These are phyloP conservation scores for Rotaria magnacalcarata DNA, from an alignment of 2,888 invertebrate species.

Conservation along the genomic window DNA sequence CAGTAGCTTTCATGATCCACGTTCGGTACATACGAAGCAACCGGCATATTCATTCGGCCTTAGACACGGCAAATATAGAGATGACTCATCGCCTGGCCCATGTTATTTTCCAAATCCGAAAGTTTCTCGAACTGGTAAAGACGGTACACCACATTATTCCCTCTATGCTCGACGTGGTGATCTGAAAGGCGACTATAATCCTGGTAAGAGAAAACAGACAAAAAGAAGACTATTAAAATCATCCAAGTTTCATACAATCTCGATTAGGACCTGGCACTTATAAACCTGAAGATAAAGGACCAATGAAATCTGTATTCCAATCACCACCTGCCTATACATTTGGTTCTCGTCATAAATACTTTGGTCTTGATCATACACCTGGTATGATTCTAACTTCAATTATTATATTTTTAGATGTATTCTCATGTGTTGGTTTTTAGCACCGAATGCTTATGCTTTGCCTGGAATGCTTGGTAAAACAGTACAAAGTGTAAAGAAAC, in stretches of 20 bases:
- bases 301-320: conserved; percentile 49
- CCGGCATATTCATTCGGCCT: conserved; percentile 33
- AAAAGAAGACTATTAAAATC: not conserved
- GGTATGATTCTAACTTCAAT: conserved; percentile 49
- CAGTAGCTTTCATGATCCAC: conserved; percentile 52
- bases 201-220: conserved; percentile 35
- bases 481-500: conserved; percentile 54
- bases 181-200: conserved; percentile 32
- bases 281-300: conserved; percentile 53
- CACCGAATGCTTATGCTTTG: conserved; percentile 51
- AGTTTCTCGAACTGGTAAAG: conserved; percentile 51
- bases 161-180: conserved; percentile 34
- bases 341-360: conserved; percentile 52
- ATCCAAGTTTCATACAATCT: not conserved
- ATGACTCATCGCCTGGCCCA: conserved; percentile 50
- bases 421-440: conserved; percentile 6
- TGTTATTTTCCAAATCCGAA: conserved; percentile 50
- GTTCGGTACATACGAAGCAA: conserved; percentile 52
- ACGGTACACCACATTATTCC: conserved; percentile 53
- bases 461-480: conserved; percentile 55
- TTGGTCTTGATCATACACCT: conserved; percentile 54
- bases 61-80: not conserved
- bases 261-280: conserved; percentile 58
- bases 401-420: not conserved
- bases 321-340: conserved; percentile 54